Evolutionary conservation across 2,113 vertebrate species (phyloP), one percentile per base, ranked within the genome.

Genomic region (Rhea pennata): DNA sequence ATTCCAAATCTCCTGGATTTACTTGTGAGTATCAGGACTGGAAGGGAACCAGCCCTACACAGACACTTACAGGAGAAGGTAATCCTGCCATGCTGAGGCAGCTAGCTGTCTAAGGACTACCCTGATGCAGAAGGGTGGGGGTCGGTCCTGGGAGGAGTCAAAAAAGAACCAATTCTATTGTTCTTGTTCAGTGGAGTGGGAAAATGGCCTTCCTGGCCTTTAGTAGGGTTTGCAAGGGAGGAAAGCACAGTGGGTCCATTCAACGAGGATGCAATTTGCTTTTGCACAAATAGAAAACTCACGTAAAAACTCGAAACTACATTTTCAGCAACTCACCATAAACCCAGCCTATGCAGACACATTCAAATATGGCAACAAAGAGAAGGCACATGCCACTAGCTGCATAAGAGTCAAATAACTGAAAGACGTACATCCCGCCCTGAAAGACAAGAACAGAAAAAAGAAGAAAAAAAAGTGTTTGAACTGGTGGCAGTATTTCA

Each of bases 371-470:
- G 96, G 99, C 99, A 91, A 99, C 99, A 62, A 99, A 99, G 66
- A 99, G 99, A 92, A 99, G 98, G 97, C 99, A 99, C 99, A 99
- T 99, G 61, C 99, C 99, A 26, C 99, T 99, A 95, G 99, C 99
- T 6, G 99, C 99, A 1, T 99, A 99, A 1, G 99, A 98, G 94
- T 99, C 99, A 92, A 99, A 99, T 61, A 99, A 97, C 98, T 99
- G 99, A 93, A 99, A 99, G 88, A 99, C 98, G 16, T 99, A 99
- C 99, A 99, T 99, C 58, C 99, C 99, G 36, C 99, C 99, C 99
- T 99, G 96, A 40, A 78, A 95, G 78, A 88, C 24, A 96, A 62
- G 87, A 65, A 81, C 5, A n/a, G 66, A 24, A 61, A 69, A 72
- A 39, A 9, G 39, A 12, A 8, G 72, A 82, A 56, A 73, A 42